Conservation (phyloP, 2,113 vertebrate species). For the Monopterus albus region DNA sequence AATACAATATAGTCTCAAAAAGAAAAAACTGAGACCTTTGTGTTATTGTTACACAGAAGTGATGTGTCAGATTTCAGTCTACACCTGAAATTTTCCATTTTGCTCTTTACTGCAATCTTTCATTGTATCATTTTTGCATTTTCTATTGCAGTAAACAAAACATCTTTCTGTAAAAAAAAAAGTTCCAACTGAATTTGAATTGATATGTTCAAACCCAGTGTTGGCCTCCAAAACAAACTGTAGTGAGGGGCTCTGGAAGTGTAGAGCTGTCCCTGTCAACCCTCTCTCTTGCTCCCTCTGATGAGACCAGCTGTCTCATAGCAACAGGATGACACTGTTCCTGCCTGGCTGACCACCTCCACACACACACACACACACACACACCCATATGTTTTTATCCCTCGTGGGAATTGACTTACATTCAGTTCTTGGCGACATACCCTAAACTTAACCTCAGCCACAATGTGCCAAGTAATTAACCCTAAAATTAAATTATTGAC, state of each 20-base stretch:
- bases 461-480: too few species aligned
- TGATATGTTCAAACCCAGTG: background rate
- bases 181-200: slow-evolving; percentile 1
- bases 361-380: slow-evolving; percentile 34
- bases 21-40: background rate
- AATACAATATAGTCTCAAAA: background rate
- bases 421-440: too few species aligned
- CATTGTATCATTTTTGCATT: background rate
- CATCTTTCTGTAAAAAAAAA: background rate
- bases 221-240: slow-evolving; percentile 16
- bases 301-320: slow-evolving; percentile 72
- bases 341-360: slow-evolving; percentile 56
- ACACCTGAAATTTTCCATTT: background rate
- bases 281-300: slow-evolving; percentile 44
- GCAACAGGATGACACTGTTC: slow-evolving; percentile 69
- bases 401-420: too few species aligned
- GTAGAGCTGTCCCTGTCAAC: slow-evolving; percentile 29
- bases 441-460: too few species aligned
- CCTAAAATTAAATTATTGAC: too few species aligned
- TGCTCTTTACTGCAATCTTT: slow-evolving; percentile 7
- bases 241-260: slow-evolving; percentile 8
- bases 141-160: background rate
- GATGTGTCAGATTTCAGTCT: background rate
- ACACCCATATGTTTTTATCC: slow-evolving; percentile 11
- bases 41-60: slow-evolving; percentile 5